A percentile compares a stretch with the other conserved stretches of the same genome.
phyloP scores from a whole-genome alignment of 2,113 vertebrate species.

The Pituophis catenifer region DNA sequence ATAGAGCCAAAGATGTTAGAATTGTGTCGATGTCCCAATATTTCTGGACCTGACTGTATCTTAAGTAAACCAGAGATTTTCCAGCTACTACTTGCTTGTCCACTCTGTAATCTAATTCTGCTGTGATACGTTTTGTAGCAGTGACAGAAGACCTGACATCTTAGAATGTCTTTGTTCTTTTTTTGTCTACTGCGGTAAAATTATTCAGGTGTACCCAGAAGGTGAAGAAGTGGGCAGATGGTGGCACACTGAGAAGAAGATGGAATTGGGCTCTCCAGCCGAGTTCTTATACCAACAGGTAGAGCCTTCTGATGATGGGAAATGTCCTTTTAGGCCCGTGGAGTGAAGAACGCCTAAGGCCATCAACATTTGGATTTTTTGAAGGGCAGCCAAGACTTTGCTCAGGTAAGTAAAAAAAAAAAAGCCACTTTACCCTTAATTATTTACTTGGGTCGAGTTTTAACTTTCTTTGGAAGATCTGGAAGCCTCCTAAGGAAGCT shows the following conservation, averaged over 20 bases:
- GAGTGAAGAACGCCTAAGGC: not conserved
- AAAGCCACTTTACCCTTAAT: not conserved
- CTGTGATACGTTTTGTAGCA: not conserved
- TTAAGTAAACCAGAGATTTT: not conserved
- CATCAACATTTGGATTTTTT: not conserved
- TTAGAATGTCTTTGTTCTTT: not conserved
- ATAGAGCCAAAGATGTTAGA: no score
- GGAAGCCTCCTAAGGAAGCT: not conserved
- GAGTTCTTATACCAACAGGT: not conserved
- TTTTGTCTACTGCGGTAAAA: not conserved
- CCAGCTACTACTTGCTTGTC: not conserved
- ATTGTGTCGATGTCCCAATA: no score
- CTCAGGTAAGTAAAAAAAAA: not conserved
- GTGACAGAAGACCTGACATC: not conserved
- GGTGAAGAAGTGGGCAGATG: not conserved
- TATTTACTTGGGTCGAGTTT: not conserved
- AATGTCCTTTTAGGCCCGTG: not conserved
- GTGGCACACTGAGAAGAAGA: not conserved
- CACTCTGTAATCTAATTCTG: no score
- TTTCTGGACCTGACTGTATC: no score
- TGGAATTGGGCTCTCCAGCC: not conserved
- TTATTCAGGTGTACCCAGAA: not conserved
- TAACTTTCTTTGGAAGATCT: not conserved
- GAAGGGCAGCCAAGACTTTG: constrained; percentile 12
- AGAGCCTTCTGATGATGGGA: not conserved